Evolutionary conservation across 1,140 invertebrate species (phyloP).

Genomic region (Leguminivora glycinivorella): DNA sequence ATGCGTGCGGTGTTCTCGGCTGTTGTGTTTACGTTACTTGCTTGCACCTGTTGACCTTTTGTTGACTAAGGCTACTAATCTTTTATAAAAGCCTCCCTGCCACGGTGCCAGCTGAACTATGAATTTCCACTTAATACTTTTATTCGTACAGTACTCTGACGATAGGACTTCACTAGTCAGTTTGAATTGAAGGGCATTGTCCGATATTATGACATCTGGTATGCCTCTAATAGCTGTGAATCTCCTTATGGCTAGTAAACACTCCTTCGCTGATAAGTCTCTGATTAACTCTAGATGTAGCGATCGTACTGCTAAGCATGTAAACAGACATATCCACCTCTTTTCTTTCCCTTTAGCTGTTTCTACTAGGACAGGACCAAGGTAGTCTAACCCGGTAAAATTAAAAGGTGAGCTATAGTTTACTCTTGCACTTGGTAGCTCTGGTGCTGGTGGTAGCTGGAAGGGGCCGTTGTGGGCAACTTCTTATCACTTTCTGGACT

Average conservation of each 20-base stretch:
- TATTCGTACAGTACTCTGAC: slow-evolving; percentile 29
- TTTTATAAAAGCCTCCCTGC: slow-evolving; percentile 32
- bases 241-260: slow-evolving; percentile 42
- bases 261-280: slow-evolving; percentile 46
- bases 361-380: slow-evolving; percentile 23
- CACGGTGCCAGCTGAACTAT: slow-evolving; percentile 31
- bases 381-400: slow-evolving; percentile 30
- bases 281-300: slow-evolving; percentile 53
- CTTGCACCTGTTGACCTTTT: too few species aligned
- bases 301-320: slow-evolving; percentile 46
- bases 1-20: too few species aligned
- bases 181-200: slow-evolving; percentile 30
- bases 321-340: slow-evolving; percentile 48
- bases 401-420: slow-evolving; percentile 20
- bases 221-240: slow-evolving; percentile 49
- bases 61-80: slow-evolving; percentile 19
- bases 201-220: slow-evolving; percentile 53
- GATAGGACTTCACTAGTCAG: slow-evolving; percentile 20
- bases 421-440: slow-evolving; percentile 28
- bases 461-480: slow-evolving; percentile 20
- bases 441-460: slow-evolving; percentile 17
- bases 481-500: slow-evolving; percentile 21
- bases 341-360: slow-evolving; percentile 40
- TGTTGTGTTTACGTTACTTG: too few species aligned
- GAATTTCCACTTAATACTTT: slow-evolving; percentile 30